phyloP scores from a whole-genome alignment of 2,113 vertebrate genomes.

The Plecturocebus donacophilus region DNA sequence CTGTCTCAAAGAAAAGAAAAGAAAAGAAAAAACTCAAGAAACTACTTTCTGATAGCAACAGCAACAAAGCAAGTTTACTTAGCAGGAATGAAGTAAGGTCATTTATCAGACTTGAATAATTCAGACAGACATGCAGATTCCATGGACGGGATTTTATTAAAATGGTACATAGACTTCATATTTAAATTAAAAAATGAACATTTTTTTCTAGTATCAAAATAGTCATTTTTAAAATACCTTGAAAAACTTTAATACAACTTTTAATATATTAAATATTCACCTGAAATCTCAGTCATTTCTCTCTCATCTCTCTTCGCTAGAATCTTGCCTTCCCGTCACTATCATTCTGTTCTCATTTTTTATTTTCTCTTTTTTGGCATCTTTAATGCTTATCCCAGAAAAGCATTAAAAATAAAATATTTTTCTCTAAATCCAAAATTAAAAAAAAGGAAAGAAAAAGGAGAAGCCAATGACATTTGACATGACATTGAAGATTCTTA shows the following conservation, averaged over 20 bases:
- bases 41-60: background rate
- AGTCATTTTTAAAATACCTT: slow-evolving; percentile 79
- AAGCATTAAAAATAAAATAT: background rate
- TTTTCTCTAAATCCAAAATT: background rate
- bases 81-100: background rate
- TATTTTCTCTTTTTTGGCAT: background rate
- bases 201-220: slow-evolving; percentile 72
- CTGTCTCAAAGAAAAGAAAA: too few relatives aligned
- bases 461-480: background rate
- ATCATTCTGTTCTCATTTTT: too few relatives aligned
- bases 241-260: slow-evolving; percentile 72
- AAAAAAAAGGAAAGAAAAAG: background rate
- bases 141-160: slow-evolving; percentile 65
- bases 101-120: background rate
- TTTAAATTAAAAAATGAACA: slow-evolving; percentile 16
- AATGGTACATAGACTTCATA: slow-evolving; percentile 78
- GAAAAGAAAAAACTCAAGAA: background rate
- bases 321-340: background rate
- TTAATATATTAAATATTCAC: slow-evolving; percentile 81
- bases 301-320: background rate
- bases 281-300: background rate
- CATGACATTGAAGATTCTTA: background rate
- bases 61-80: background rate
- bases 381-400: slow-evolving; percentile 40
- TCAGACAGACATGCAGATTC: background rate